A percentile compares a stretch with the other conserved stretches of the same genome.
Conservation (phyloP, 1,140 invertebrate genomes). For the Anoplophora glabripennis region DNA sequence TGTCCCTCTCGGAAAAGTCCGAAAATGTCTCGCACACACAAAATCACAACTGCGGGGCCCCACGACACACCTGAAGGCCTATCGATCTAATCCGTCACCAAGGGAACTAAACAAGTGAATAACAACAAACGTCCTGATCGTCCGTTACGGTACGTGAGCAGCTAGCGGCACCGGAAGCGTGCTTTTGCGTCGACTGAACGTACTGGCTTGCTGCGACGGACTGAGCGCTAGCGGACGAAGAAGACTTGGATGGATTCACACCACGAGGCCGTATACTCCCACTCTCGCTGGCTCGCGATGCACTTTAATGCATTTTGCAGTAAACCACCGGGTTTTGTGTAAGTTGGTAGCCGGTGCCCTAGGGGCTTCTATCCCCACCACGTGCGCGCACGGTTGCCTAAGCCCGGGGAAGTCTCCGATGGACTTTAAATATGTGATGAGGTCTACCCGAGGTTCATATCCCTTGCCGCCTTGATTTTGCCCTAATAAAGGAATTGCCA, state of each 20-base stretch:
- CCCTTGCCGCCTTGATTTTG: too few species aligned
- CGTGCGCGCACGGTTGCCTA: too few species aligned
- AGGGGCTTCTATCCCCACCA: background rate
- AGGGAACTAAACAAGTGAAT: constrained; percentile 1
- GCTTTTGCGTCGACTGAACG: background rate
- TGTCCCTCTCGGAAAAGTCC: background rate
- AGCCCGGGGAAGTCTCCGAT: too few species aligned
- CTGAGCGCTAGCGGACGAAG: background rate
- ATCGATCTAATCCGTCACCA: constrained; percentile 10
- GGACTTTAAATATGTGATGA: too few species aligned
- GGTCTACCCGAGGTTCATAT: too few species aligned
- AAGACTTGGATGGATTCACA: too few species aligned
- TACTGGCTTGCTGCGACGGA: background rate
- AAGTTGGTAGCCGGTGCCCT: constrained; percentile 9
- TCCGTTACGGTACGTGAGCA: background rate
- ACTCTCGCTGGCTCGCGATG: background rate
- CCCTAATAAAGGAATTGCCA: too few species aligned
- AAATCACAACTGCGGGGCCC: background rate
- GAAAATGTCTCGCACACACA: background rate
- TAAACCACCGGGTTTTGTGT: constrained; percentile 9
- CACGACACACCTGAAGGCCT: background rate
- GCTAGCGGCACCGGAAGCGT: background rate
- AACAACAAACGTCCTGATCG: constrained; percentile 8
- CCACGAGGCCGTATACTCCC: constrained; percentile 2
- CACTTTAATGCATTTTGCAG: constrained; percentile 11